Conservation (phyloP, 2,113 vertebrate species). For the Ginglymostoma cirratum region DNA sequence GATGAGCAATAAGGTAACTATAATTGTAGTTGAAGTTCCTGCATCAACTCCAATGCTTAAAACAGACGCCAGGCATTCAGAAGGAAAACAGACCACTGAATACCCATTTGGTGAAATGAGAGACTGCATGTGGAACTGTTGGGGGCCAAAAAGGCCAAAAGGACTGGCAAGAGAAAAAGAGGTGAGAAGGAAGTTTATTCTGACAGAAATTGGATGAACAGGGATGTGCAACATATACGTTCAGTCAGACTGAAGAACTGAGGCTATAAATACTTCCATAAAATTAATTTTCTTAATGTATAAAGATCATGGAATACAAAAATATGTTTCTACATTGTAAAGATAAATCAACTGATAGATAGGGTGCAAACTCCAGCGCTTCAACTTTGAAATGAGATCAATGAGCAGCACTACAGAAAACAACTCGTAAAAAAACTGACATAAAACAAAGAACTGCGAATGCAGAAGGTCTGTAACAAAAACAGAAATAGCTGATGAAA, state of each 20-base stretch:
- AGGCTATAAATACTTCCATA: neutral
- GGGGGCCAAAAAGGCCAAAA: neutral
- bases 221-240: neutral
- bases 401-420: neutral
- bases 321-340: neutral
- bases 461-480: too few species aligned
- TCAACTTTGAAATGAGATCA: too few species aligned
- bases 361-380: neutral
- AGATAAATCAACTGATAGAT: neutral
- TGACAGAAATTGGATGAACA: neutral
- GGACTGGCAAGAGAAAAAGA: neutral
- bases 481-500: too few species aligned
- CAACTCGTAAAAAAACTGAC: neutral
- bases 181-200: neutral
- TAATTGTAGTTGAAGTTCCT: neutral
- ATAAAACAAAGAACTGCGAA: too few species aligned
- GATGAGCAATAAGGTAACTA: neutral
- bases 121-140: neutral
- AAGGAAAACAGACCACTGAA: neutral
- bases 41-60: neutral
- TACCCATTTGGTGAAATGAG: neutral
- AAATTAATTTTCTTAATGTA: neutral
- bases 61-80: neutral
- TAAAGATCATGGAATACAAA: neutral
- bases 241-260: neutral